Conservation (phyloP, 2,888 invertebrate species). For the Cylloceria caligata region DNA sequence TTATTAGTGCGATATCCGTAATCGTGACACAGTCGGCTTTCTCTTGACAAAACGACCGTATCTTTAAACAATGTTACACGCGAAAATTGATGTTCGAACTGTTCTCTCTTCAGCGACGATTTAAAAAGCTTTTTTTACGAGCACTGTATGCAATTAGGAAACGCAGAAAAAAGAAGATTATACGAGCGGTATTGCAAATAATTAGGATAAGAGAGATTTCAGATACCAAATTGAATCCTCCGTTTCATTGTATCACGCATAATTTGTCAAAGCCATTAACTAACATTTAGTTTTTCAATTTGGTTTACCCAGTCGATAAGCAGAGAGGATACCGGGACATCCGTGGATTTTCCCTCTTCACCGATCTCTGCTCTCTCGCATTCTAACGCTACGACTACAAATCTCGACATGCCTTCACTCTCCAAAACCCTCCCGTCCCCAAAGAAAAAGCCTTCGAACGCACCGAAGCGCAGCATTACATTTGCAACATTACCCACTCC, state of each 20-base stretch:
- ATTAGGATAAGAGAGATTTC: neutral
- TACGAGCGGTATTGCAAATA: constrained; percentile 19
- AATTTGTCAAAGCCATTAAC: constrained; percentile 33
- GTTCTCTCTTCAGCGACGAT: constrained; percentile 5
- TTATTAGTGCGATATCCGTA: constrained; percentile 38
- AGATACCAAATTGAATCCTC: constrained; percentile 1
- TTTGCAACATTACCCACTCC: constrained; percentile 78
- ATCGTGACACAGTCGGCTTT: constrained; percentile 39
- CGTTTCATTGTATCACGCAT: constrained; percentile 4
- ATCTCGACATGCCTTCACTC: constrained; percentile 73
- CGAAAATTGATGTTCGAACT: neutral
- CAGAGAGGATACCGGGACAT: constrained; percentile 79
- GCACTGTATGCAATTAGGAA: constrained; percentile 30
- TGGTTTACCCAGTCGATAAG: constrained; percentile 77
- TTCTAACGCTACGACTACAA: constrained; percentile 70
- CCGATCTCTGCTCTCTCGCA: constrained; percentile 67
- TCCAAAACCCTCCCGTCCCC: constrained; percentile 77
- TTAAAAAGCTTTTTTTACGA: constrained; percentile 1
- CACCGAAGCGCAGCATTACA: constrained; percentile 78
- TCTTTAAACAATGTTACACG: constrained; percentile 37
- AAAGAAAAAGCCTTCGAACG: constrained; percentile 70
- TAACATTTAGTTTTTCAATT: constrained; percentile 70
- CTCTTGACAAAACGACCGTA: constrained; percentile 69
- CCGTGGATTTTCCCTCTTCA: constrained; percentile 78
- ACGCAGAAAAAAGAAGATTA: neutral